A percentile compares a stretch with the other conserved stretches of the same genome.
Evolutionary conservation across 2,797 vertebrate genomes (phyloP).

Genomic region (Bovichtus variegatus): DNA sequence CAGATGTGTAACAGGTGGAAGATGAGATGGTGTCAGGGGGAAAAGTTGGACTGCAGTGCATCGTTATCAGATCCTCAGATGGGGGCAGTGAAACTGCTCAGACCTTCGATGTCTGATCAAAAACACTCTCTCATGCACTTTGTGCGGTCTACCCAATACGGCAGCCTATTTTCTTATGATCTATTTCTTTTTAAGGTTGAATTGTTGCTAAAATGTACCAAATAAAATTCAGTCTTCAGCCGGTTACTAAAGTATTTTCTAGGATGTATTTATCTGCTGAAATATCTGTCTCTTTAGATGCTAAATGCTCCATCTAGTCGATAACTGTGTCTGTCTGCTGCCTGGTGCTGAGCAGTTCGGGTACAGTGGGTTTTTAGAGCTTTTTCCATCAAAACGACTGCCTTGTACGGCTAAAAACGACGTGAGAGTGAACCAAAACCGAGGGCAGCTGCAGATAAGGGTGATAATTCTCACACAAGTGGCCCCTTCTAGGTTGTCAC

Average conservation of each 20-base stretch:
- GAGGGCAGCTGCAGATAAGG: background rate
- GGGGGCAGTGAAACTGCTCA: slow-evolving; percentile 2
- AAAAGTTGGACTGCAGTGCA: slow-evolving; percentile 11
- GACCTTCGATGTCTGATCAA: slow-evolving; percentile 25
- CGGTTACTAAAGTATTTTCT: slow-evolving; percentile 18
- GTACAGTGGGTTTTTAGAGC: background rate
- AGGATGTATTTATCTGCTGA: slow-evolving; percentile 19
- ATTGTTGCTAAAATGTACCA: slow-evolving; percentile 27
- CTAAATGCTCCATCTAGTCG: background rate
- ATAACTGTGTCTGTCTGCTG: background rate
- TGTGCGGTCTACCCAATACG: slow-evolving; percentile 10
- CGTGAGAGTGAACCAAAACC: background rate
- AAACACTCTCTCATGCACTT: slow-evolving; percentile 9
- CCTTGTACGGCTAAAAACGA: background rate
- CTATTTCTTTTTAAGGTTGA: slow-evolving; percentile 26
- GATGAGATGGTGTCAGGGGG: slow-evolving; percentile 2
- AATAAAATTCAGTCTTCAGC: slow-evolving; percentile 47
- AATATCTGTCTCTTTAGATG: background rate
- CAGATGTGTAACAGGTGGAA: slow-evolving; percentile 14
- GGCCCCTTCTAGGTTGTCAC: background rate
- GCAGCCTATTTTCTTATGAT: slow-evolving; percentile 43
- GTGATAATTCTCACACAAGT: background rate
- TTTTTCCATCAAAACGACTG: background rate
- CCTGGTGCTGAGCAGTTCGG: background rate
- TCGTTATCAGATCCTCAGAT: slow-evolving; percentile 13